Evolutionary conservation across 2,797 vertebrate genomes (phyloP).

Genomic region (Muscicapa comitata): DNA sequence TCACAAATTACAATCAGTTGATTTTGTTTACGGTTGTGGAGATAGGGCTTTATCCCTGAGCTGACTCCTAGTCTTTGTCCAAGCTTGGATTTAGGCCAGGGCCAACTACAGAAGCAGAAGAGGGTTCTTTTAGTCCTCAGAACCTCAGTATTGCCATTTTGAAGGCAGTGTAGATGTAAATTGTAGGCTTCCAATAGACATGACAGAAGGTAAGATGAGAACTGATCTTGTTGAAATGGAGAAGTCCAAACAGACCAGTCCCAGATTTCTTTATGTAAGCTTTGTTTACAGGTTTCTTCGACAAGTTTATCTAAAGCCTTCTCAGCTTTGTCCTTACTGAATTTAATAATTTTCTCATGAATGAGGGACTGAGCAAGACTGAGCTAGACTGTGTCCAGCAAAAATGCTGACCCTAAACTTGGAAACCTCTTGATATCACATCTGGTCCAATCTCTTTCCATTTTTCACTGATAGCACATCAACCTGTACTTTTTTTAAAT

Average conservation of each 20-base stretch:
- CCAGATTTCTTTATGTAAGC: neutral
- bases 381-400: neutral
- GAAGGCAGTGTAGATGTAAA: neutral
- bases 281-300: neutral
- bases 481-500: neutral
- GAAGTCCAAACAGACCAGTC: neutral
- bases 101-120: neutral
- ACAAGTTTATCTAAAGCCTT: neutral
- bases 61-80: neutral
- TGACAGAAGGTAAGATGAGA: neutral
- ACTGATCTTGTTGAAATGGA: neutral
- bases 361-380: neutral
- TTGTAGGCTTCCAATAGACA: neutral
- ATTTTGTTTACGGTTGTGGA: neutral
- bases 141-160: neutral
- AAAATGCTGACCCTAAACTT: neutral
- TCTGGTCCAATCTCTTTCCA: neutral
- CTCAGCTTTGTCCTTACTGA: neutral
- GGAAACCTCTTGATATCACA: neutral
- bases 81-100: neutral
- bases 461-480: neutral
- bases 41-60: neutral
- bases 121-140: neutral
- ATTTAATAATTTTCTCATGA: neutral
- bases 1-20: neutral